Conservation (phyloP, 2,888 invertebrate genomes). For the Phorcus lineatus region DNA sequence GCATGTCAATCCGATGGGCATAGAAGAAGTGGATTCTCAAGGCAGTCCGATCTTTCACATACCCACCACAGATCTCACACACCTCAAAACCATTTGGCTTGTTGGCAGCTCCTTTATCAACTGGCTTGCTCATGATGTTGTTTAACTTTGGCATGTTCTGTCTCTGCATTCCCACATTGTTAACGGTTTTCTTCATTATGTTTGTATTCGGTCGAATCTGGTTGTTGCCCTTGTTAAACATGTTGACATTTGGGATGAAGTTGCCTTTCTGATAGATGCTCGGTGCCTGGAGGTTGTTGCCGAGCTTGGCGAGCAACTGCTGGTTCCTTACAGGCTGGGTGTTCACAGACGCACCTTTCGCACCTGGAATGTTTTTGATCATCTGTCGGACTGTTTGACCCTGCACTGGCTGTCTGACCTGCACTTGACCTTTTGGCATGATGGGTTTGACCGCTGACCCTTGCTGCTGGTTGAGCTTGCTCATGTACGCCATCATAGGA, state of each 20-base stretch:
- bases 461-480: background rate
- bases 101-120: background rate
- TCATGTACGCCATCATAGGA: conserved; percentile 15
- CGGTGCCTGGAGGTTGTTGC: background rate
- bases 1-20: conserved; percentile 86
- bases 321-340: background rate
- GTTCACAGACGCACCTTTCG: background rate
- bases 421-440: background rate
- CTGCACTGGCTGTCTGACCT: too few species aligned
- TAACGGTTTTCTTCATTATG: background rate
- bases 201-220: background rate
- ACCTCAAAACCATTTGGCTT: conserved; percentile 60
- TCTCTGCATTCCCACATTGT: background rate
- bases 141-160: conserved; percentile 9
- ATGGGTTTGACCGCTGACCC: background rate
- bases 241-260: conserved; percentile 12
- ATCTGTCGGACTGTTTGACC: background rate
- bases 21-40: conserved; percentile 97
- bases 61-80: conserved; percentile 97
- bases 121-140: background rate
- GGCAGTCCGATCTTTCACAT: conserved; percentile 95
- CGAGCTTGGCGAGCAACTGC: background rate
- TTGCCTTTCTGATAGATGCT: background rate
- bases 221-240: background rate
- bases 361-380: background rate